Evolutionary conservation across 2,888 invertebrate species (phyloP).

Genomic region (Ophonus ardosiacus): DNA sequence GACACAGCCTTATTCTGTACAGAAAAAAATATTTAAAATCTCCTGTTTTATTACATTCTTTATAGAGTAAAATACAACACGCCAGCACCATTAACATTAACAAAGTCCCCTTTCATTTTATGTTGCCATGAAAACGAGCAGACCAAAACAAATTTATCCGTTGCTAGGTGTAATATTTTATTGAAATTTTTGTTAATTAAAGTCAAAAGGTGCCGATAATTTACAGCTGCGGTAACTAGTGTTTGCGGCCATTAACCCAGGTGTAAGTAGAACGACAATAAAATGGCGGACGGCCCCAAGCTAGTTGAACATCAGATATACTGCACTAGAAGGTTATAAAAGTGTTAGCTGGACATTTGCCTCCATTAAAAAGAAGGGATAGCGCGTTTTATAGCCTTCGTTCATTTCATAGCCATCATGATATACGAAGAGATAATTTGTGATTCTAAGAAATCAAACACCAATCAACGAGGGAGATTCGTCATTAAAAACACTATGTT

Average conservation of each 20-base stretch:
- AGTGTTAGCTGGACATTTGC: conserved; percentile 51
- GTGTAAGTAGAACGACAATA: conserved; percentile 61
- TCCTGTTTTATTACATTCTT: conserved; percentile 8
- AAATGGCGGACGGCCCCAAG: conserved; percentile 54
- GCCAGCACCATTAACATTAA: not conserved
- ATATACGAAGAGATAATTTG: conserved; percentile 49
- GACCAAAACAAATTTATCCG: conserved; percentile 26
- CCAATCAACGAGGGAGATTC: not conserved
- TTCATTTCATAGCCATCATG: conserved; percentile 14
- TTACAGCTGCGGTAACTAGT: conserved; percentile 53
- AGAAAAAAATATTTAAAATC: not conserved
- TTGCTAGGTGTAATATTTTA: conserved; percentile 27
- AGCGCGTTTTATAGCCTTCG: conserved; percentile 21
- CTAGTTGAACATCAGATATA: conserved; percentile 60
- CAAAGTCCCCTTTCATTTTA: not conserved
- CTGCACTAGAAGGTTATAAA: conserved; percentile 50
- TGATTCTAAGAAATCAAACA: conserved; percentile 52
- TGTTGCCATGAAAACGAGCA: not conserved
- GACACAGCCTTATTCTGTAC: no score
- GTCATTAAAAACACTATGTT: conserved; percentile 14
- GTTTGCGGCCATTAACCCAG: conserved; percentile 60
- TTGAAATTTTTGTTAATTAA: conserved; percentile 56
- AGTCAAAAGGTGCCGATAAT: conserved; percentile 57
- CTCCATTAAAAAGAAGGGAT: conserved; percentile 50
- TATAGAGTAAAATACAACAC: not conserved